Percentiles rank a stretch among this genome's conserved stretches.
phyloP scores from a whole-genome alignment of 2,888 invertebrate genomes.

The Leucoma salicis region DNA sequence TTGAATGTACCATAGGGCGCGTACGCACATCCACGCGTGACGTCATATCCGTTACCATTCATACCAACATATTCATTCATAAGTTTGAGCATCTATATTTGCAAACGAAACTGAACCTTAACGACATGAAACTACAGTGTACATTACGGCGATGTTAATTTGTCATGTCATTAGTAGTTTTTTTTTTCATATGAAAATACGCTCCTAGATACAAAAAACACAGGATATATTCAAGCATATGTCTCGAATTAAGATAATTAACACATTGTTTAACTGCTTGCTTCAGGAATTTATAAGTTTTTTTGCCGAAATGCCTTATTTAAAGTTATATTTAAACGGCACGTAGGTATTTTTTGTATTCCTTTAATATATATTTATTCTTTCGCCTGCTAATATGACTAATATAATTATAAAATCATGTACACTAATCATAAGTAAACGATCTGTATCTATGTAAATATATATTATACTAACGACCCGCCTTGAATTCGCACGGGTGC shows the following conservation, averaged over 20 bases:
- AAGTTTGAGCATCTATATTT: slow-evolving; percentile 30
- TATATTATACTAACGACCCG: too few species aligned
- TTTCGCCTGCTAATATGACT: too few species aligned
- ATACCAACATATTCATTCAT: slow-evolving; percentile 64
- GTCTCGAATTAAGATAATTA: slow-evolving; percentile 30
- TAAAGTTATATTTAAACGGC: too few species aligned
- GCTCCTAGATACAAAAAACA: slow-evolving; percentile 30
- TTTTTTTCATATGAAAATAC: slow-evolving; percentile 10
- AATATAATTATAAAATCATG: too few species aligned
- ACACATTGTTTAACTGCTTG: slow-evolving; percentile 24
- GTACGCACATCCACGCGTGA: slow-evolving; percentile 52
- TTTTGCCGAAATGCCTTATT: too few species aligned
- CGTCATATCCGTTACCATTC: slow-evolving; percentile 70
- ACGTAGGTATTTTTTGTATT: too few species aligned
- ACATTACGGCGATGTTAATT: slow-evolving; percentile 11
- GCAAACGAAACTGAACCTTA: slow-evolving; percentile 21
- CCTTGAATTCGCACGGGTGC: too few species aligned
- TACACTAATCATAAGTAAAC: too few species aligned
- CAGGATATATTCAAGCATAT: slow-evolving; percentile 29
- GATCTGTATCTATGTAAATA: too few species aligned
- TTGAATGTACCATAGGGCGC: slow-evolving; percentile 44
- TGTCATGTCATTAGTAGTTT: slow-evolving; percentile 9
- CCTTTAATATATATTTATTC: too few species aligned
- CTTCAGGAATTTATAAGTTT: too few species aligned
- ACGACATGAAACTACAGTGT: accelerated